Conservation (phyloP, 2,888 invertebrate species). For the Cryptocephalus moraei region DNA sequence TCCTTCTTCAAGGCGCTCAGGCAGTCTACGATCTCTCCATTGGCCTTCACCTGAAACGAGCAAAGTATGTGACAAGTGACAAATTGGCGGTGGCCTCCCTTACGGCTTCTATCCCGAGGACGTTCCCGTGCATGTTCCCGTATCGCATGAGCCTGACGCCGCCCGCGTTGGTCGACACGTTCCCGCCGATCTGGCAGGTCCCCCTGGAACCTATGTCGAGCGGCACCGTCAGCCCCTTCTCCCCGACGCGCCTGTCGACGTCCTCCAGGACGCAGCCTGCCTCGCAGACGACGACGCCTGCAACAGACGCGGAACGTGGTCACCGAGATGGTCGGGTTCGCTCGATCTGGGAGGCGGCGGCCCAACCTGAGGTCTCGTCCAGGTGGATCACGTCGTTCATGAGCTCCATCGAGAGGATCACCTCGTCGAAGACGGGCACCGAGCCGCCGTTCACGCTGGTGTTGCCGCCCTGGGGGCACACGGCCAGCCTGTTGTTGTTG, state of each 20-base stretch:
- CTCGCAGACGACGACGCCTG: conserved; percentile 71
- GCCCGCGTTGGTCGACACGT: conserved; percentile 94
- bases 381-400: conserved; percentile 78
- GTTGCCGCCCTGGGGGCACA: conserved; percentile 91
- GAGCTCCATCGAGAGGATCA: conserved; percentile 71
- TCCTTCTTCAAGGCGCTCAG: conserved; percentile 84
- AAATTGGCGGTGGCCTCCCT: conserved; percentile 25
- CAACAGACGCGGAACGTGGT: conserved; percentile 6
- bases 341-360: too few relatives aligned
- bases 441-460: conserved; percentile 91
- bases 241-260: conserved; percentile 62
- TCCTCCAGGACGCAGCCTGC: conserved; percentile 85
- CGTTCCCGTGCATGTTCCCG: conserved; percentile 84
- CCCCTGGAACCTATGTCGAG: conserved; percentile 94
- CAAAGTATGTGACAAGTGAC: background rate
- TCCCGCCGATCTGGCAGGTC: conserved; percentile 90
- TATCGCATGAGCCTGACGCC: conserved; percentile 84
- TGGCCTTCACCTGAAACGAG: conserved; percentile 60
- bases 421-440: conserved; percentile 93
- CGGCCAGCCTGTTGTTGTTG: conserved; percentile 68
- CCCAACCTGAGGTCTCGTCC: conserved; percentile 73
- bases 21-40: conserved; percentile 75
- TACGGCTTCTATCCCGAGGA: conserved; percentile 87
- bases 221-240: conserved; percentile 76
- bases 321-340: background rate